phyloP scores from a whole-genome alignment of 2,888 invertebrate species.

The Parapristionchus giblindavisi region DNA sequence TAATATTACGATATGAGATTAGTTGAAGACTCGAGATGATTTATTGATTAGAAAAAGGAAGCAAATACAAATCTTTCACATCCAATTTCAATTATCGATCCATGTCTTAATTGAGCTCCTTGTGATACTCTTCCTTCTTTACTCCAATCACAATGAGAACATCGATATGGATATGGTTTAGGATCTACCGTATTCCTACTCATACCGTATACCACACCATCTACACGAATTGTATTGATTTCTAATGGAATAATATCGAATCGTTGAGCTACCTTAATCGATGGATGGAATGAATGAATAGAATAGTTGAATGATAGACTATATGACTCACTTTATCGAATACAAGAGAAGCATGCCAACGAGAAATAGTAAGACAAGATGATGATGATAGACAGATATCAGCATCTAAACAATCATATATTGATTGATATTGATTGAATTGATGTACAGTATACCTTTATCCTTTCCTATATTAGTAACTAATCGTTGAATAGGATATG shows the following conservation, averaged over 20 bases:
- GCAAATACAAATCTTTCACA: constrained; percentile 37
- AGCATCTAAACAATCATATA: no score
- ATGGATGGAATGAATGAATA: not conserved
- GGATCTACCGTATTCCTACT: not conserved
- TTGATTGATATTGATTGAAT: no score
- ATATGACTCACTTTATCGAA: constrained; percentile 31
- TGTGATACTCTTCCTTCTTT: constrained; percentile 21
- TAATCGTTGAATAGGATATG: constrained; percentile 11
- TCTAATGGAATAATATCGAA: constrained; percentile 15
- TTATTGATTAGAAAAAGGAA: constrained; percentile 17
- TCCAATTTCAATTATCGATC: constrained; percentile 33
- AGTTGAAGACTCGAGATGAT: not conserved
- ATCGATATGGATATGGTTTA: not conserved
- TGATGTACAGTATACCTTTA: not conserved
- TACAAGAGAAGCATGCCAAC: constrained; percentile 21
- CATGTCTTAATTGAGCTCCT: constrained; percentile 18
- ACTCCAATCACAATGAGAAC: not conserved
- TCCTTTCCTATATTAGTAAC: not conserved
- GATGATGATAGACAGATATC: constrained; percentile 9
- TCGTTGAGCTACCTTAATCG: constrained; percentile 15
- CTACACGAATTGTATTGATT: constrained; percentile 21
- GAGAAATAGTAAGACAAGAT: constrained; percentile 10
- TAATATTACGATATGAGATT: not conserved
- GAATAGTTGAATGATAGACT: constrained; percentile 12
- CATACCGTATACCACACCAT: constrained; percentile 22